Base-by-base conservation (phyloP, 2,888 invertebrate species). In the Diarsia mendica region DNA sequence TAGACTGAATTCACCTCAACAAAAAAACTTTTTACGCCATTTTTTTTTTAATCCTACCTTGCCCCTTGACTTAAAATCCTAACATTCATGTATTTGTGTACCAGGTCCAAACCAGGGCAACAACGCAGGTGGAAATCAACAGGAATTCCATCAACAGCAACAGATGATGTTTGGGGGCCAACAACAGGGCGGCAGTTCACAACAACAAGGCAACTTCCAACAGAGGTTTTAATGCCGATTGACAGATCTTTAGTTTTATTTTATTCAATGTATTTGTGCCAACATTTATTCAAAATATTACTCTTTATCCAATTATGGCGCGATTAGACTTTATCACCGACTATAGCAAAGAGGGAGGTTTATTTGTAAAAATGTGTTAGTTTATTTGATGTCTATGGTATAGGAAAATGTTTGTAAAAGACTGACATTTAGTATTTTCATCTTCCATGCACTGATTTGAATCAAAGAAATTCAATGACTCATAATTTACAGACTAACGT, bases 121-220 rank as follows among this genome's bases (percentile, higher is more conserved):
- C 92, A 97, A 92, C 89, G 79, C 90, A 0, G 87, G 89, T 0
- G 94, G 93, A 33, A 93, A 95, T 0, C 96, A 95, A 80, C 96
- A 95, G 72, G 96, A 96, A 67, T 97, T 97, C 85, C 97, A 97
- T 88, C 97, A 97, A 89, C 97, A 97, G 90, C 97, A 98, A 90
- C 97, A 97, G 91, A 98, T 98, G 97, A 97, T 98, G 97, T 97
- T 97, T 90, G 97, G 97, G 63, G 97, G 97, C 67, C 96, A 96
- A 86, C 96, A 97, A 85, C 97, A 97, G 79, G 96, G 95, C 61
- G 92, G 89, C 61, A 91, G 88, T 48, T 90, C 92, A n/a, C 97
- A 97, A 85, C 97, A 97, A 90, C 98, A 98, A 88, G 97, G 97
- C 80, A 98, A 97, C 90, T 98, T 98, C 88, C 98, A 97, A 89